Evolutionary conservation across 2,888 invertebrate species (phyloP).

Genomic region (Melieria crassipennis): DNA sequence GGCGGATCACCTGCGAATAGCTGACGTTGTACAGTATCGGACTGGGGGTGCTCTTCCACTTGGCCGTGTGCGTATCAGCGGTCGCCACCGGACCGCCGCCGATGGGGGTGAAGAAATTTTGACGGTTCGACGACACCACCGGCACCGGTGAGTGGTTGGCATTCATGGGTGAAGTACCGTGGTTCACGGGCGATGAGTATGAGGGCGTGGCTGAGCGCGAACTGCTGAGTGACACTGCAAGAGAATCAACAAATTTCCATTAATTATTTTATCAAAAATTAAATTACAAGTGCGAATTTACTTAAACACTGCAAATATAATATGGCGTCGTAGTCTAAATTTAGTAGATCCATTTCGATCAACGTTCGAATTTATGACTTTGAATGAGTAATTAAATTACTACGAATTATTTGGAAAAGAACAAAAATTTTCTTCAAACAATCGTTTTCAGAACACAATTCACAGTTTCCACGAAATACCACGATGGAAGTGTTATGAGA

Average conservation of each 20-base stretch:
- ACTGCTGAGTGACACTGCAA: slow-evolving; percentile 87
- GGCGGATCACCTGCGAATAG: slow-evolving; percentile 61
- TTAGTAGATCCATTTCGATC: too few species aligned
- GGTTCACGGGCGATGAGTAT: slow-evolving; percentile 80
- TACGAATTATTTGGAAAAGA: too few species aligned
- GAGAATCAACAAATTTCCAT: neutral
- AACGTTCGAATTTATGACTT: too few species aligned
- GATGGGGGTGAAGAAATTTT: slow-evolving; percentile 93
- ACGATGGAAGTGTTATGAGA: too few species aligned
- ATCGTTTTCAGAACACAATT: too few species aligned
- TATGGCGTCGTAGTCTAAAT: slow-evolving; percentile 46
- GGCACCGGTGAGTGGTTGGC: slow-evolving; percentile 71
- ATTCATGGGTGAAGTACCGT: slow-evolving; percentile 74
- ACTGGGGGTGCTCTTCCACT: slow-evolving; percentile 63
- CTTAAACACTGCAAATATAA: slow-evolving; percentile 65
- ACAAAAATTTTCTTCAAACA: too few species aligned
- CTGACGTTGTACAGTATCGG: slow-evolving; percentile 61
- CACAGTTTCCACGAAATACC: too few species aligned
- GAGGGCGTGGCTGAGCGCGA: slow-evolving; percentile 94
- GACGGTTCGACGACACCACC: slow-evolving; percentile 77
- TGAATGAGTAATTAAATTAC: too few species aligned
- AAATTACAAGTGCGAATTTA: slow-evolving; percentile 41
- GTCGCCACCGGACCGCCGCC: slow-evolving; percentile 51
- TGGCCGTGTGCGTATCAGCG: slow-evolving; percentile 46
- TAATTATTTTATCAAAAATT: neutral